These are phyloP conservation scores for Andrena chrysosceles DNA, from an alignment of 2,888 invertebrate species.

Conservation along the genomic window DNA sequence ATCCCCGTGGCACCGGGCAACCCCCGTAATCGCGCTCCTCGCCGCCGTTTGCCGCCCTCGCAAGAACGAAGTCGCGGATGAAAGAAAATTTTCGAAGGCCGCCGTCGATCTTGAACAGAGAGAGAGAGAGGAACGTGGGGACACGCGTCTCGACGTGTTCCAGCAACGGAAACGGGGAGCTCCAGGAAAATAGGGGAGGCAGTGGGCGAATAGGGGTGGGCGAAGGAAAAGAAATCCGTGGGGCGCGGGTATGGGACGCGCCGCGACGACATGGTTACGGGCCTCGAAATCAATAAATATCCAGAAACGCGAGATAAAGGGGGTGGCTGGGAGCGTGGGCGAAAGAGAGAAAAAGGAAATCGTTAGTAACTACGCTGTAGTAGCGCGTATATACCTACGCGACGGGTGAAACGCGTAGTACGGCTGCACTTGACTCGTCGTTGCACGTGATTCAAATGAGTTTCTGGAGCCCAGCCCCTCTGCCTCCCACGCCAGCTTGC, in stretches of 20 bases:
- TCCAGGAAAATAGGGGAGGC: not conserved
- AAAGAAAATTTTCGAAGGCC: constrained; percentile 3
- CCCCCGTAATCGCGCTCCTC: constrained; percentile 64
- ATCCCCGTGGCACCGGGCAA: constrained; percentile 60
- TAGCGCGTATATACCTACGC: constrained; percentile 47
- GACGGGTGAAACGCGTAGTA: constrained; percentile 63
- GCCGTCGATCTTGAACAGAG: not conserved
- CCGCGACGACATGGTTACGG: constrained; percentile 43
- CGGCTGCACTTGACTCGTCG: constrained; percentile 71
- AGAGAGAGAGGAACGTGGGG: no score
- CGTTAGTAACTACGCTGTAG: constrained; percentile 48
- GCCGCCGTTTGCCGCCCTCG: constrained; percentile 65
- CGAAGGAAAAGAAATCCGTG: not conserved
- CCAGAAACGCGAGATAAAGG: constrained; percentile 29
- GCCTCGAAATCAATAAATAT: constrained; percentile 55
- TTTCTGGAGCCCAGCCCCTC: constrained; percentile 60
- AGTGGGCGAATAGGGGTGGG: no score
- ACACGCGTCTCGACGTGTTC: no score
- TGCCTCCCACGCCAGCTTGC: constrained; percentile 40
- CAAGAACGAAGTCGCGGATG: constrained; percentile 42
- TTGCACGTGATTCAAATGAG: constrained; percentile 78
- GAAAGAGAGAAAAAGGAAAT: constrained; percentile 27
- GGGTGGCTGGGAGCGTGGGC: not conserved
- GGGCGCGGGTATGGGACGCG: constrained; percentile 21
- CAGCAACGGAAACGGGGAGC: not conserved